These are phyloP conservation scores for Genyomyrus donnyi DNA, from an alignment of 2,113 vertebrate species.

Conservation along the genomic window DNA sequence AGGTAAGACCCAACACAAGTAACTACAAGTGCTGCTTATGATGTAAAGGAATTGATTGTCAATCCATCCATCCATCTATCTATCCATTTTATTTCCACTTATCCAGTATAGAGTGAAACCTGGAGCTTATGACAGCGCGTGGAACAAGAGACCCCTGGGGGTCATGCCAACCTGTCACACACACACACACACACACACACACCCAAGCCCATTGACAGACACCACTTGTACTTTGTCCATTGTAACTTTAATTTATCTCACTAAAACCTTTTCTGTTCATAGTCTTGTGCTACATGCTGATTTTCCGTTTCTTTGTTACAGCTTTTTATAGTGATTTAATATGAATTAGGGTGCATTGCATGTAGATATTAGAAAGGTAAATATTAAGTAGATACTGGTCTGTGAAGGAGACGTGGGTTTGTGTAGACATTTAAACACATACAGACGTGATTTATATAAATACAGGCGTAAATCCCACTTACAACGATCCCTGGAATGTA, in stretches of 20 bases:
- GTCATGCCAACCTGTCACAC: not conserved
- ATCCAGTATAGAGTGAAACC: not conserved
- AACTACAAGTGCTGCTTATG: not conserved
- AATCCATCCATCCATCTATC: not conserved
- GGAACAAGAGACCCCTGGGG: not conserved
- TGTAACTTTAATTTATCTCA: not conserved
- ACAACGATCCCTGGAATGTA: conserved; percentile 56
- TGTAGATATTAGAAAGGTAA: not conserved
- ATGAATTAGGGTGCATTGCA: not conserved
- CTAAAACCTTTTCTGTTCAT: not conserved
- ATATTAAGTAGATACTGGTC: not conserved
- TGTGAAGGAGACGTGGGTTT: not conserved
- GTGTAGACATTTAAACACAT: not conserved
- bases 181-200: no score
- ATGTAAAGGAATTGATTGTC: not conserved
- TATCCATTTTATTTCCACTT: not conserved
- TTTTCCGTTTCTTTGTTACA: not conserved
- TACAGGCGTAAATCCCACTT: conserved; percentile 23
- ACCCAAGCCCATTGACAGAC: not conserved
- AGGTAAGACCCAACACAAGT: not conserved
- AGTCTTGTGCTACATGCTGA: not conserved
- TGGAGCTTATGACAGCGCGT: not conserved
- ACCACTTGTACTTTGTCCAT: not conserved
- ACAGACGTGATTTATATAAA: not conserved
- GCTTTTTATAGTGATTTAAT: not conserved